Evolutionary conservation across 2,888 invertebrate species (phyloP), one percentile per base, ranked within the genome.

Genomic region (Acheta domesticus): DNA sequence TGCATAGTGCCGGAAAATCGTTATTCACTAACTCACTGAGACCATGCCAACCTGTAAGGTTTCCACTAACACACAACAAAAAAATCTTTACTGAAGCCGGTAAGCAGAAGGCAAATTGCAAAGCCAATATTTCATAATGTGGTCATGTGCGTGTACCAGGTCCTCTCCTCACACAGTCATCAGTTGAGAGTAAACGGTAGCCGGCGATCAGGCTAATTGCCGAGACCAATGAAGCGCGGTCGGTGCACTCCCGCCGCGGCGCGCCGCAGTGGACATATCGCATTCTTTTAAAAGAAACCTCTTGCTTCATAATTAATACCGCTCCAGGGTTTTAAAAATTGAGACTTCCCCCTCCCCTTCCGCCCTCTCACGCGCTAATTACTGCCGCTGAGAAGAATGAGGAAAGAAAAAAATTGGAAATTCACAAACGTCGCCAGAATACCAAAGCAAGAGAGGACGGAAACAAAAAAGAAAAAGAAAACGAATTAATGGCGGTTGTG

Each of bases 391-490:
- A 62, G 62, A 62, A 62, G 62, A 62, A 62, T 62, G n/a, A 16
- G 62, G 62, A 62, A n/a, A n/a, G n/a, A 62, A 62, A 62, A 62
- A 62, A 62, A 62, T 62, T 62, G 62, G 62, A 62, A 62, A 62
- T 62, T 62, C 62, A 62, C 62, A 62, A 62, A 62, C 62, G 62
- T n/a, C n/a, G 62, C 62, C 62, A 62, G 62, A 62, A 62, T 62
- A 62, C 62, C 62, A 62, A 62, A 62, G 62, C 62, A 62, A n/a
- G 62, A n/a, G 62, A 62, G 62, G 12, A 62, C 14, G n/a, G 62
- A n/a, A 14, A 62, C n/a, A 19, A 62, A 62, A 62, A 62, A 62
- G 62, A 62, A 12, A n/a, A 62, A n/a, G 62, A 62, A 62, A n/a
- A 62, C 16, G n/a, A 62, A 19, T 62, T 19, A 62, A 19, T 62